phyloP scores from a whole-genome alignment of 2,888 invertebrate genomes.

The Lysandra coridon region DNA sequence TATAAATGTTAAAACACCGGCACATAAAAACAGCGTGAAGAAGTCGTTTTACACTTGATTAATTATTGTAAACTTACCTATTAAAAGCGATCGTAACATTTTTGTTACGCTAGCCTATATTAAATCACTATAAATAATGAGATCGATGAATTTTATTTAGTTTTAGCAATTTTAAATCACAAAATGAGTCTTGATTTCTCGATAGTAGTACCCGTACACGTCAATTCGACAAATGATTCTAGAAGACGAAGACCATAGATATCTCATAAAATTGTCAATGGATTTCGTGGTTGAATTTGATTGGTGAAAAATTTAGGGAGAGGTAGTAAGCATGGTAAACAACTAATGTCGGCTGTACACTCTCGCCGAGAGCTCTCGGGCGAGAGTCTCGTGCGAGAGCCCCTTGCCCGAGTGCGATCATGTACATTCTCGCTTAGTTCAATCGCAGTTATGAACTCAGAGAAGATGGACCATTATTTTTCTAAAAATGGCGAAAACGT shows the following conservation, averaged over 20 bases:
- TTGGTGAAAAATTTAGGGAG: slow-evolving; percentile 51
- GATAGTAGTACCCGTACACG: slow-evolving; percentile 53
- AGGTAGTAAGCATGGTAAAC: no score
- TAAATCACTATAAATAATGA: slow-evolving; percentile 36
- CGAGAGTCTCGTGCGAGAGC: no score
- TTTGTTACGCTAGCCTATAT: slow-evolving; percentile 38
- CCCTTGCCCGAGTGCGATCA: no score
- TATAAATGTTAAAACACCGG: slow-evolving; percentile 22
- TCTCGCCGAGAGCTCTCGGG: no score
- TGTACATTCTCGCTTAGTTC: no score
- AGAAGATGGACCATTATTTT: no score
- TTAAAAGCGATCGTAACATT: slow-evolving; percentile 59
- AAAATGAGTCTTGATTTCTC: slow-evolving; percentile 41
- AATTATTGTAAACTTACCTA: slow-evolving; percentile 68
- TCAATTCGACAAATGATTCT: slow-evolving; percentile 52
- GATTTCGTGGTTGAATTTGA: slow-evolving; percentile 65
- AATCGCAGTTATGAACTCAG: no score
- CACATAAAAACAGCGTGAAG: slow-evolving; percentile 40
- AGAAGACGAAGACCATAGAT: slow-evolving; percentile 35
- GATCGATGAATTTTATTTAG: slow-evolving; percentile 45
- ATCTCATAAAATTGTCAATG: slow-evolving; percentile 63
- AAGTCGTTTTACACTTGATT: slow-evolving; percentile 50
- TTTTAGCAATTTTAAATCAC: slow-evolving; percentile 43
- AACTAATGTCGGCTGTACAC: no score
- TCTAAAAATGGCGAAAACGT: no score